Base-by-base conservation (phyloP, 2,113 vertebrate species). In the Alectura lathami region DNA sequence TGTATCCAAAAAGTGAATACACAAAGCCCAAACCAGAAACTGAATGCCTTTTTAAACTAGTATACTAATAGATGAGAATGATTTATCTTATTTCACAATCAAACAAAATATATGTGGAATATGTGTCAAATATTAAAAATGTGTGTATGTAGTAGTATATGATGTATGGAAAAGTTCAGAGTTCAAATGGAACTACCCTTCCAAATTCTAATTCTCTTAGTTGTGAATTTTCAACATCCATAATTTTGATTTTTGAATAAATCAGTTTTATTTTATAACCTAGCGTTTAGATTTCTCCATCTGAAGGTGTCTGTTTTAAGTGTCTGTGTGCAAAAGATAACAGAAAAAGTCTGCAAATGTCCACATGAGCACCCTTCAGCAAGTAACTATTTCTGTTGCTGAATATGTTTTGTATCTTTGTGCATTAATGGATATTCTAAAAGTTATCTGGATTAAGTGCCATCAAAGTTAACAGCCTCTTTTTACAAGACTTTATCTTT, bases 401-500 rank as follows among this genome's bases (percentile, higher is more conserved):
- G 56, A 60, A 86, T 63, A 82, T 43, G 50, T 74, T 94, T 94
- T 86, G 78, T 47, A 54, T 93, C 64, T 87, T 43, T 74, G 75
- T 64, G 47, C 77, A 59, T 86, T 94, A 95, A 84, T 54, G 82
- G 80, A 45, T 17, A 54, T 86, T 57, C 72, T 86, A 88, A 87
- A 93, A 93, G 84, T 94, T 86, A 89, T 93, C 90, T 69, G 73
- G 60, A 95, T 94, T 93, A 96, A 91, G 57, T 0, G 0, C 59
- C 72, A 89, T 96, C 87, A 97, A 95, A 95, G 91, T 93, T 95
- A 95, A 96, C 81, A 67, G 80, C 83, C 85, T 94, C 83, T 89
- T 89, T 95, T 95, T 95, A 90, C 78, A 91, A 93, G 91, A 77
- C 73, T 96, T 96, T 96, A 94, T 94, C 78, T 88, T 97, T 96